Evolutionary conservation across 1,140 invertebrate genomes (phyloP), one percentile per base, ranked within the genome.

Genomic region (Drosophila nikananu): DNA sequence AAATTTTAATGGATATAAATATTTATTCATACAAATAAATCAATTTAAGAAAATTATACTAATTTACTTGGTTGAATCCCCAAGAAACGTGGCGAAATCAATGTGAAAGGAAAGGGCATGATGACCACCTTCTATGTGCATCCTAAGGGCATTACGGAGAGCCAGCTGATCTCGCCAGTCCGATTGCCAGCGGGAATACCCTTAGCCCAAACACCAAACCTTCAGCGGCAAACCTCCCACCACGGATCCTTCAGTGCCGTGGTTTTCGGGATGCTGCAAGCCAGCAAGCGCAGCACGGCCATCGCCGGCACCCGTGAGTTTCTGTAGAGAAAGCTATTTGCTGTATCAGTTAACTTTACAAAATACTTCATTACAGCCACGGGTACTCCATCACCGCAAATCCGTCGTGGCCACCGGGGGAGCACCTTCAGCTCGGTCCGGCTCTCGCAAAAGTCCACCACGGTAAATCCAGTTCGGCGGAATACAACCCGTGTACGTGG

Each of bases 41-140:
- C 15, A 17, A n/a, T 10, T 23, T 6, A n/a, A n/a, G 2, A 25
- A 10, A 19, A 19, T 19, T 21, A 2, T 1, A 32, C n/a, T 15
- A 1, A 19, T 42, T 17, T 3, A 52, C 15, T 27, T 65, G 8
- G 42, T 41, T 5, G 5, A 30, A 35, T 2, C n/a, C 25, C n/a
- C 1, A 94, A 96, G 73, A 95, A 95, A 82, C 95, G 98, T 15
- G 98, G 98, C 1, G 92, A 95, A 15, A 96, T 99, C 35, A 95
- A 96, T 65, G 98, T 99, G 1, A 99, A 99, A 93, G 98, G 98
- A 19, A 99, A 99, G 94, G 98, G 98, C 2, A 95, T 96, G 63
- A 99, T 99, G 98, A 97, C 97, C 91, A 99, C 98, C 1, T 98
- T 97, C 93, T 98, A 97, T 93, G 96, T 99, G 30, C 91, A 95